Conservation (phyloP, 2,113 vertebrate genomes). For the Thomomys bottae region DNA sequence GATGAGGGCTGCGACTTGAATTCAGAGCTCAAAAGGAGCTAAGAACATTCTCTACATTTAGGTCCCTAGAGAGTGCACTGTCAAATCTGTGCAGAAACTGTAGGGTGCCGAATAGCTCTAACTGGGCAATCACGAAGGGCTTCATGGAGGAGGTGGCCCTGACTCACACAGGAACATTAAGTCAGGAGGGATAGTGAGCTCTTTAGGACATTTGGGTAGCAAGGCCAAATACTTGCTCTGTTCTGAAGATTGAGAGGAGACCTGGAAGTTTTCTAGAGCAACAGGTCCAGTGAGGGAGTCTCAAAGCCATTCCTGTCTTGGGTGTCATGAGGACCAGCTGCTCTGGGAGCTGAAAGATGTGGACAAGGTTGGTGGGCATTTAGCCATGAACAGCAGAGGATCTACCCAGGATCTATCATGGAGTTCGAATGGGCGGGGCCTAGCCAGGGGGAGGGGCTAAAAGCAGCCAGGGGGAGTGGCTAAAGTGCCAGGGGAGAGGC, state of each 20-base stretch:
- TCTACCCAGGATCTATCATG: not conserved
- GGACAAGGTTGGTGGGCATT: not conserved
- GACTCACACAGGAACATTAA: not conserved
- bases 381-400: not conserved
- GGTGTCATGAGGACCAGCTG: fast-evolving
- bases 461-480: too few species aligned
- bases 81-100: not conserved
- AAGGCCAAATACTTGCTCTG: not conserved
- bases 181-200: not conserved
- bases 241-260: not conserved
- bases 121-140: too few species aligned
- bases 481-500: too few species aligned
- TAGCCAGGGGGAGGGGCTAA: too few species aligned
- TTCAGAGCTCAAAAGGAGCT: not conserved
- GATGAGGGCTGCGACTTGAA: not conserved
- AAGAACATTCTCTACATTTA: not conserved
- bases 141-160: not conserved
- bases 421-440: not conserved
- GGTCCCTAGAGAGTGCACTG: not conserved
- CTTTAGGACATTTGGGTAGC: not conserved
- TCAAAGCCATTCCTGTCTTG: too few species aligned
- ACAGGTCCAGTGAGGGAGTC: not conserved
- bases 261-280: not conserved
- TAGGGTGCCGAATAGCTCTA: not conserved
- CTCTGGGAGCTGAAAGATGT: not conserved